Conservation (phyloP, 2,113 vertebrate genomes). For the Lycocorax pyrrhopterus region DNA sequence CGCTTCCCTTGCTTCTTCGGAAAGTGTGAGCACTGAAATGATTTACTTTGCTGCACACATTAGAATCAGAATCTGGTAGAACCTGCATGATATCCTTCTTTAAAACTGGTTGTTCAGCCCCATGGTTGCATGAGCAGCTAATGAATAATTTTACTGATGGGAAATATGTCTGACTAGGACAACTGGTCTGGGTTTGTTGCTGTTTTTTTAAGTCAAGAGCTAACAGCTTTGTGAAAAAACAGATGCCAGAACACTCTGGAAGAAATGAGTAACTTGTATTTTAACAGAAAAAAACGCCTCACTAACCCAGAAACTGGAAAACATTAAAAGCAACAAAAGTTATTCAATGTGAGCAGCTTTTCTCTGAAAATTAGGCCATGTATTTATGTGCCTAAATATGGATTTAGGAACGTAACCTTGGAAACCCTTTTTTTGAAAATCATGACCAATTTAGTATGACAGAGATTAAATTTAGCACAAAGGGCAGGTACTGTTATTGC, state of each 20-base stretch:
- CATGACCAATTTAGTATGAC: background rate
- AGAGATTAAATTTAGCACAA: slow-evolving; percentile 28
- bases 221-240: slow-evolving; percentile 9
- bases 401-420: slow-evolving; percentile 11
- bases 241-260: background rate
- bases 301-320: background rate
- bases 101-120: background rate
- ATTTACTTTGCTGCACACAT: slow-evolving; percentile 19
- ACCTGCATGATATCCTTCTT: background rate
- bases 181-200: background rate
- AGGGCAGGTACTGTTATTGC: slow-evolving; percentile 10
- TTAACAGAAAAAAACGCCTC: background rate
- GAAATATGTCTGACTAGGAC: background rate
- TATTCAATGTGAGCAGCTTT: background rate
- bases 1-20: slow-evolving; percentile 80
- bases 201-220: background rate
- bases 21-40: background rate
- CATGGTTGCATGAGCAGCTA: background rate
- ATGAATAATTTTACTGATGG: slow-evolving; percentile 18
- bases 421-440: background rate
- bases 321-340: slow-evolving; percentile 6
- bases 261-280: background rate
- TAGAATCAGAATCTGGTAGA: background rate
- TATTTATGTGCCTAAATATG: slow-evolving; percentile 29
- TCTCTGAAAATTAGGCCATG: slow-evolving; percentile 16